Conservation (phyloP, 2,797 vertebrate genomes). For the Chelon auratus region DNA sequence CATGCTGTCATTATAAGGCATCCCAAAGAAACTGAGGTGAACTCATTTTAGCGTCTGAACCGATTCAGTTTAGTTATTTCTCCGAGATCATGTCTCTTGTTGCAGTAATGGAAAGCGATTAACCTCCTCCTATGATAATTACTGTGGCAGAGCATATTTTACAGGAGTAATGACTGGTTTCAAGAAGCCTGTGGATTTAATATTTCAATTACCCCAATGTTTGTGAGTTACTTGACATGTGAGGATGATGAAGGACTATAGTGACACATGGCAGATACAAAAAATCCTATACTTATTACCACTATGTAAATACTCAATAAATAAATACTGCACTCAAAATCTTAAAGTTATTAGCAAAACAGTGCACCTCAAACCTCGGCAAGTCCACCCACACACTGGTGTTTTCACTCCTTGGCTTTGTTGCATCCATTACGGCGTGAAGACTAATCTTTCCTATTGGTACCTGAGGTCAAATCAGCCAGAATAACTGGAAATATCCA, state of each 20-base stretch:
- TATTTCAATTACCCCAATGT: constrained; percentile 1
- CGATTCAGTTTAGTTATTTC: constrained; percentile 2
- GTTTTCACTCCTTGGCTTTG: no score
- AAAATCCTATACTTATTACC: not conserved
- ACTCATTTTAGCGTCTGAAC: not conserved
- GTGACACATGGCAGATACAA: not conserved
- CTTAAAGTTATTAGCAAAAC: not conserved
- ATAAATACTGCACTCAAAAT: not conserved
- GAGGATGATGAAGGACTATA: not conserved
- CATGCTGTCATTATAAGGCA: not conserved
- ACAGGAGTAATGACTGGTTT: constrained; percentile 6
- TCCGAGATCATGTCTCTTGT: not conserved
- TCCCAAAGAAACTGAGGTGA: no score
- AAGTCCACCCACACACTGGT: no score
- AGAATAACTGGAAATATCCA: no score
- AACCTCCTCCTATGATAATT: constrained; percentile 14
- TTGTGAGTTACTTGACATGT: not conserved
- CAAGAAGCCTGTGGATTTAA: constrained; percentile 9
- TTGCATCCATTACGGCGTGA: no score
- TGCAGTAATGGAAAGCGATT: constrained; percentile 7
- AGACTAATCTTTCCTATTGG: no score
- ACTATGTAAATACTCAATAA: not conserved
- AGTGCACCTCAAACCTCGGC: no score
- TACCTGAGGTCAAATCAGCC: no score
- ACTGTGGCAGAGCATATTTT: not conserved